These are phyloP conservation scores for Brachylomia viminalis DNA, from an alignment of 2,888 invertebrate genomes.

Conservation along the genomic window DNA sequence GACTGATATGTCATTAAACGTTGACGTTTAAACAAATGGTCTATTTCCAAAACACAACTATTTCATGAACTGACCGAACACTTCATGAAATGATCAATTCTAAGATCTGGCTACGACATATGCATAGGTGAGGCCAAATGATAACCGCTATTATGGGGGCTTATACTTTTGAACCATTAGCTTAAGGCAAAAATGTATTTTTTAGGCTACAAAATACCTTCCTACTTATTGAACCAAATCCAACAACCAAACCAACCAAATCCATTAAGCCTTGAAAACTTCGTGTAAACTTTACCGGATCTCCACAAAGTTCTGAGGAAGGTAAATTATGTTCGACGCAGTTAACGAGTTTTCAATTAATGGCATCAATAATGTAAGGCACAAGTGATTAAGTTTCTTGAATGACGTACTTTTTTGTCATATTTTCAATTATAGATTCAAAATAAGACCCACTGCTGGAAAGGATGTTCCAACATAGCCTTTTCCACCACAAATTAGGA, in stretches of 20 bases:
- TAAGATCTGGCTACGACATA: too few species aligned
- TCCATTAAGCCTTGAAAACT: slow-evolving; percentile 58
- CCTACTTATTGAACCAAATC: slow-evolving; percentile 50
- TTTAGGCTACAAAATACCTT: slow-evolving; percentile 16
- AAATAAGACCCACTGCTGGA: neutral
- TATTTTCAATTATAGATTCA: neutral
- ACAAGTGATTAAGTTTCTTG: slow-evolving; percentile 1
- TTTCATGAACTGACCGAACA: too few species aligned
- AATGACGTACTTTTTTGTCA: neutral
- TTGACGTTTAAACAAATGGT: too few species aligned
- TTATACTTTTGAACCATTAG: neutral
- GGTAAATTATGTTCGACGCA: slow-evolving; percentile 38
- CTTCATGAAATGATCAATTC: too few species aligned
- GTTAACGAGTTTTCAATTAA: slow-evolving; percentile 55
- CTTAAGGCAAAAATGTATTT: slow-evolving; percentile 8
- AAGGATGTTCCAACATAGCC: neutral
- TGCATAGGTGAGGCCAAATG: neutral
- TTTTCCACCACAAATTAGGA: neutral
- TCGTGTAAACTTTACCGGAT: slow-evolving; percentile 42
- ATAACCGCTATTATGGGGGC: neutral
- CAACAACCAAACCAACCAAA: too few species aligned
- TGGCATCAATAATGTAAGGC: slow-evolving; percentile 38
- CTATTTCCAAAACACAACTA: too few species aligned
- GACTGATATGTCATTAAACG: too few species aligned
- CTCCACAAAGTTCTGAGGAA: slow-evolving; percentile 23